Conservation (phyloP, 1,140 invertebrate genomes). For the Ceratosolen solmsi region DNA sequence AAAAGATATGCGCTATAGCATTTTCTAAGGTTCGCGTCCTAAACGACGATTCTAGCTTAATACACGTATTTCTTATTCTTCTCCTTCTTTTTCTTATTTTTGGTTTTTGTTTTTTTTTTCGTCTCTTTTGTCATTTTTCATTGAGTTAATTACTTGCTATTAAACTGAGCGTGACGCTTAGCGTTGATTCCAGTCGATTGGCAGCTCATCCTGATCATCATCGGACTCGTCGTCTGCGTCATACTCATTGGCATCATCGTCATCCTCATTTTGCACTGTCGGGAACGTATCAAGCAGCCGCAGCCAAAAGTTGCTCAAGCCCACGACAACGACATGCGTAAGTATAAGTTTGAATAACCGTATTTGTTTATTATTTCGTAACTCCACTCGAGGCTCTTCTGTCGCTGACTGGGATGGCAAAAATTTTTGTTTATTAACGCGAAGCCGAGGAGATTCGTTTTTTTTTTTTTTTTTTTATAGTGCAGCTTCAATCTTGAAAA, state of each 20-base stretch:
- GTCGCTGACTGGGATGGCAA: not conserved
- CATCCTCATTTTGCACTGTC: slow-evolving; percentile 75
- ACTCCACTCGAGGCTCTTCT: not conserved
- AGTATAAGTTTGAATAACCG: slow-evolving; percentile 55
- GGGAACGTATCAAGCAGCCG: slow-evolving; percentile 73
- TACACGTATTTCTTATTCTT: no score
- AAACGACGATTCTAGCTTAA: no score
- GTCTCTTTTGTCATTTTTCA: not conserved
- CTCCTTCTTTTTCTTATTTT: no score
- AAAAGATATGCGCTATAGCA: no score
- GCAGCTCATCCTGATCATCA: slow-evolving; percentile 75
- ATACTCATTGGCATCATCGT: slow-evolving; percentile 74
- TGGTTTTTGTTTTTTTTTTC: slow-evolving; percentile 20
- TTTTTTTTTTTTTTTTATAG: no score
- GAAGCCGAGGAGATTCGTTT: not conserved
- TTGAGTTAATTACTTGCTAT: slow-evolving; percentile 42
- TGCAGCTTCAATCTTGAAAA: no score
- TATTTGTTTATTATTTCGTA: not conserved
- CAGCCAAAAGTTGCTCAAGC: slow-evolving; percentile 68
- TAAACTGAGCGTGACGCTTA: slow-evolving; percentile 67
- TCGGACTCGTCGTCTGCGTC: slow-evolving; percentile 72
- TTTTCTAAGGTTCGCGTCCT: no score
- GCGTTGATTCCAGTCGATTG: slow-evolving; percentile 74
- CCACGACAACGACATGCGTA: slow-evolving; percentile 71
- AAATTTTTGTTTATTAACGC: not conserved